Base-by-base conservation (phyloP, 2,797 vertebrate genomes). In the Manis crassicaudata region DNA sequence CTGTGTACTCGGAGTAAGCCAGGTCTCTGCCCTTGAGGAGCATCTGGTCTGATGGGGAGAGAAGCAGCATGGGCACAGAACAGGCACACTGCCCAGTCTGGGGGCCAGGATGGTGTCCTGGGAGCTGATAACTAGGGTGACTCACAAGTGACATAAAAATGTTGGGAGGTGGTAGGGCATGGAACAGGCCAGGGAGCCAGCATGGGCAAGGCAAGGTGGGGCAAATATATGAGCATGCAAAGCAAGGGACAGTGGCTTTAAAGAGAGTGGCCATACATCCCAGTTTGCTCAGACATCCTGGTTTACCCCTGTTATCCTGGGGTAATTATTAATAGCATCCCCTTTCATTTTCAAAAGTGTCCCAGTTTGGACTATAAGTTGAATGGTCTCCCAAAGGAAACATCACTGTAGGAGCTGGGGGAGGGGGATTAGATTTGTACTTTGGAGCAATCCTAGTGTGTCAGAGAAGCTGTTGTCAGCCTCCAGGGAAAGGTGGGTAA, bases 71-170 rank as follows among this genome's bases (percentile, higher is more conserved):
- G 79, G 56, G 25, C 73, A 52, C 65, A 76, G 60, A 25, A 29
- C 1, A 40, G 76, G 7, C 23, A 3, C 1, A 0, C 3, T 62
- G 21, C 58, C 63, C 50, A 6, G 21, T 37, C 32, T 75, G 43
- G 52, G 35, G 50, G 37, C 79, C 63, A 29, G 32, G 62, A 58
- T 7, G 35, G 27, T 62, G 40, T 81, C 56, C 86, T 43, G 35
- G 79, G 65, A 67, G 89, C 37, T 8, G 37, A 17, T 7, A 17
- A 18, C 62, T 16, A 6, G 32, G 27, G 40, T 72, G 65, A 73
- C 52, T 70, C 35, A 17, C 2, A 0, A 27, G 40, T 8, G 8
- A 43, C 35, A n/a, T 0, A 0, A 6, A 40, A 73, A 20, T 29
- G 14, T 7, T 46, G 46, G 27, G 25, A 63, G 40, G 32, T 32